Base-by-base conservation (phyloP, 2,888 invertebrate species). In the Nezara viridula region DNA sequence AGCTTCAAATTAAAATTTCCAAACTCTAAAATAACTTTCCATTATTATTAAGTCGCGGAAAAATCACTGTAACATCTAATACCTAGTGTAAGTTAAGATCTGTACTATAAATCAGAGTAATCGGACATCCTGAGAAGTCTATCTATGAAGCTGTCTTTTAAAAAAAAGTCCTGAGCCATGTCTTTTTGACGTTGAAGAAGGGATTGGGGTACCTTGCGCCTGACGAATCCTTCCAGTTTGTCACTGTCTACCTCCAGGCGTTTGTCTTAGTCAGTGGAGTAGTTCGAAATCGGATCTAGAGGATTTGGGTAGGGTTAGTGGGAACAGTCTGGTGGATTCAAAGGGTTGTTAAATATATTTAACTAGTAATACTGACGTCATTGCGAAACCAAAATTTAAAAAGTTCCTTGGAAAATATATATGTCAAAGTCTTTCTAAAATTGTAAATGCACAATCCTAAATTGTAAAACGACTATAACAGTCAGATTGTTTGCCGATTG, bases 181-280 rank as follows among this genome's bases (percentile, higher is more conserved):
- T 60, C 60, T 27, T 60, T 14, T 24, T 60, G 60, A 60, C 60
- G n/a, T 27, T 2, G 60, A 60, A 24, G 60, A 60, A 60, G 60
- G 55, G 27, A 60, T 60, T 60, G 60, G 60, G 60, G 60, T 60
- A 60, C 27, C 27, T 60, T 14, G 60, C 12, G 16, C 7, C 60
- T 60, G 60, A 60, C 60, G 60, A 27, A 60, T 60, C n/a, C 60
- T 60, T 1, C 60, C 60, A 27, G 27, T 60, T 60, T 60, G 60
- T 60, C 60, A 60, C 27, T 60, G 60, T 60, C 60, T 60, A 14
- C 60, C 27, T 60, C 60, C n/a, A n/a, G 55, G 55, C 55, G 55
- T 60, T 60, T 27, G 60, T 60, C 60, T 60, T 60, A 14, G 60
- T 14, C 60, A 27, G 14, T 27, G 21, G 55, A n/a, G 55, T 55